Evolutionary conservation across 2,113 vertebrate species (phyloP), one percentile per base, ranked within the genome.

Genomic region (Pedionomus torquatus): DNA sequence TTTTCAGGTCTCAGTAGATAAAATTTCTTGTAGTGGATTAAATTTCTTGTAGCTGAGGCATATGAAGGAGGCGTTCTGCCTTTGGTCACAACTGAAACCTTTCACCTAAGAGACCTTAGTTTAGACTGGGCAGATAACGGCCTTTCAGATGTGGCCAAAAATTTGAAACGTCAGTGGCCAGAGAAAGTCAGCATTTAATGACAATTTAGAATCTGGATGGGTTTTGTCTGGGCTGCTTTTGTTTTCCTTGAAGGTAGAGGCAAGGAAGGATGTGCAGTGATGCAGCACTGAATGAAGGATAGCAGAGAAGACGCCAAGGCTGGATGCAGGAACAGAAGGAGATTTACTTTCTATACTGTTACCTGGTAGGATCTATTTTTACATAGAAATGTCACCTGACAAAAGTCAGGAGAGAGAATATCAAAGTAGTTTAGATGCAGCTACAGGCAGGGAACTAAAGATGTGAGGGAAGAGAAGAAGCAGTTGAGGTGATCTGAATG

Each of bases 321-420:
- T 61, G 37, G 26, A 65, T 83, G 70, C 30, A 44, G 35, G 44
- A 83, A 58, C 49, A 83, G 74, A 66, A 49, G 33, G 14, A 66
- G 51, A 66, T 89, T 88, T 70, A 30, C 60, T 74, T 93, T 51
- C 63, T 92, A 89, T 20, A 30, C 0, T 44, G 46, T 86, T 95
- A 90, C 86, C 79, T 70, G 68, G 39, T 72, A 58, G 41, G 9
- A 83, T 90, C 76, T 97, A 33, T 88, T 96, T 95, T 96, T 95
- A 44, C 41, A n/a, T 28, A n/a, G 60, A 90, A 89, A 70, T 74
- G 60, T 92, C 93, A 83, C 76, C 64, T 93, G 86, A 75, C 60
- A 70, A 46, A 93, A 86, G 30, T 80, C 58, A 70, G 58, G 35
- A 74, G 76, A 39, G n/a, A 74, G 68, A 81, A 74, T 92, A 83